Evolutionary conservation across 1,140 invertebrate genomes (phyloP), one percentile per base, ranked within the genome.

Genomic region (Melitaea cinxia): DNA sequence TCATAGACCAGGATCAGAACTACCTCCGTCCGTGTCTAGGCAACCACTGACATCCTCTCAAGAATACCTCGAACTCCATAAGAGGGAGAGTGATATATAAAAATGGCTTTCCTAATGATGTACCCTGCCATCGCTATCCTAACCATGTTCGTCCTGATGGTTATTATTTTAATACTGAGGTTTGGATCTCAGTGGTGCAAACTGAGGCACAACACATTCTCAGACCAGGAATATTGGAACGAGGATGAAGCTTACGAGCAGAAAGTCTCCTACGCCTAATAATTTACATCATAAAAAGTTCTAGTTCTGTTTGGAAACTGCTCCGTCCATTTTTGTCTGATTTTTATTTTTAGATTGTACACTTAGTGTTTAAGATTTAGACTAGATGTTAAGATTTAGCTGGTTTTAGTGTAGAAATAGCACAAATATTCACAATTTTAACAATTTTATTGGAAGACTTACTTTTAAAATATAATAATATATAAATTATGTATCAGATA

Each of bases 81-180:
- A 96, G 82, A 91, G 95, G 62, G 95, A 97, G 82, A 96, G 95
- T 88, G 95, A 96, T 73, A 95, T 96, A 65, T 97, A 93, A 93
- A 26, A 55, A 95, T 95, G 94, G 92, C 93, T 49, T 92, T 96
- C 69, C 92, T 96, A 49, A 89, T 95, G 39, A 93, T 95, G 53
- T 96, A 94, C 92, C 96, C 96, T 1, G 94, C 95, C 1, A 91
- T 94, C 9, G 93, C 95, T 14, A 92, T 93, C 19, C 69, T 97
- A 23, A 93, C 94, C 9, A 75, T 97, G 10, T 94, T 97, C 72
- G 93, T 96, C 10, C 89, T 96, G 12, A 92, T 93, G 30, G 93
- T 96, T 3, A 96, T 97, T 59, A 94, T 97, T 64, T 70, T 94
- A 3, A 91, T 96, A 61, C 77, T 97, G n/a, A 93, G 94, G 65